phyloP scores from a whole-genome alignment of 2,113 vertebrate species.

The Sceloporus tristichus region DNA sequence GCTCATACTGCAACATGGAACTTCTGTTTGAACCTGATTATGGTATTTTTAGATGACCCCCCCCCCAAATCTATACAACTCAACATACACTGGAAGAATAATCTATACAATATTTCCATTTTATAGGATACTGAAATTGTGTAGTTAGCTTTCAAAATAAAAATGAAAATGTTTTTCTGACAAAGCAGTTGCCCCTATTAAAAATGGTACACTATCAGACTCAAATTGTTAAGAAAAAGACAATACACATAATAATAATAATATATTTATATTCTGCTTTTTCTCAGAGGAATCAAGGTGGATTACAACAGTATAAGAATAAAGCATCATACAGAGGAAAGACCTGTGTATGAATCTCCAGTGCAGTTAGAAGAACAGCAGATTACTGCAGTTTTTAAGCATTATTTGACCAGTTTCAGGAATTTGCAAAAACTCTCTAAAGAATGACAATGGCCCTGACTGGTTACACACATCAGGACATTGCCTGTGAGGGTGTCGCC shows the following conservation, averaged over 20 bases:
- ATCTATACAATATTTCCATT: conserved; percentile 9
- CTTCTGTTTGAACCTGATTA: conserved; percentile 17
- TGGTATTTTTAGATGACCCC: not conserved
- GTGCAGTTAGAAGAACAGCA: no score
- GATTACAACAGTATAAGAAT: no score
- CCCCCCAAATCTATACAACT: conserved; percentile 31
- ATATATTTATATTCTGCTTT: no score
- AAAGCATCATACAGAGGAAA: no score
- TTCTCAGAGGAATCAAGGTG: no score
- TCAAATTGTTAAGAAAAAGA: conserved; percentile 50
- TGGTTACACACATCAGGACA: not conserved
- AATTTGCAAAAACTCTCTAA: no score
- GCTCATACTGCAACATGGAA: not conserved
- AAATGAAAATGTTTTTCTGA: not conserved
- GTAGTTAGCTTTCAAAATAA: not conserved
- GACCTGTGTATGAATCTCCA: no score
- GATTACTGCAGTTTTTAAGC: no score
- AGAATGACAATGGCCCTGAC: not conserved
- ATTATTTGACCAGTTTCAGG: no score
- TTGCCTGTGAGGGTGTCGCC: no score
- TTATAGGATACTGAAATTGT: conserved; percentile 16
- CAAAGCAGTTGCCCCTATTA: conserved; percentile 41
- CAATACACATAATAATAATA: conserved; percentile 26
- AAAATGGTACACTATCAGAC: conserved; percentile 36
- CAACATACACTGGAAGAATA: not conserved